These are phyloP conservation scores for Perccottus glenii DNA, from an alignment of 2,113 vertebrate genomes.

Conservation along the genomic window DNA sequence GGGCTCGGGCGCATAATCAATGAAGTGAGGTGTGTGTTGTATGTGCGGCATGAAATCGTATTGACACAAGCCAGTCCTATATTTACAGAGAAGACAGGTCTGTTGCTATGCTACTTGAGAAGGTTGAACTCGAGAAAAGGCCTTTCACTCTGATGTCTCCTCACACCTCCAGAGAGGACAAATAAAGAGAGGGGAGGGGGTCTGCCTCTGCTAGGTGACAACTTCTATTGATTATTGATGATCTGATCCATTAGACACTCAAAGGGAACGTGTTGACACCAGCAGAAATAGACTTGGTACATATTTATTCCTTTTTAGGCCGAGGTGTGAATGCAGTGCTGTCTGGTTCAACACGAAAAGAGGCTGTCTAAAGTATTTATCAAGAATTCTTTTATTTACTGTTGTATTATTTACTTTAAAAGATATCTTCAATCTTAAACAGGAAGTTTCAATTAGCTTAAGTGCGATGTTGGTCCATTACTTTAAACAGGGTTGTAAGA, in stretches of 20 bases:
- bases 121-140: constrained; percentile 57
- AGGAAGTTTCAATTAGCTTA: background rate
- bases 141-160: constrained; percentile 44
- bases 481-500: too few relatives aligned
- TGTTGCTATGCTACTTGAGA: constrained; percentile 82
- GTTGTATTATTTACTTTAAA: constrained; percentile 17
- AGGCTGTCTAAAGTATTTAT: constrained; percentile 49
- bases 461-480: too few relatives aligned
- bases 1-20: constrained; percentile 78
- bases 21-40: constrained; percentile 77
- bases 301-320: constrained; percentile 56
- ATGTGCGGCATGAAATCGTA: constrained; percentile 66
- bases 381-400: constrained; percentile 29
- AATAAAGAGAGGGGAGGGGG: constrained; percentile 28
- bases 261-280: constrained; percentile 67
- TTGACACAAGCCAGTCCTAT: constrained; percentile 79
- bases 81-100: constrained; percentile 79
- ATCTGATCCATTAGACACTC: constrained; percentile 69
- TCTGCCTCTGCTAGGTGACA: constrained; percentile 49
- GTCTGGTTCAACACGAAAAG: constrained; percentile 37
- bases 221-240: constrained; percentile 77
- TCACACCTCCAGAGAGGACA: constrained; percentile 70
- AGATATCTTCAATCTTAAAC: constrained; percentile 4
- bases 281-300: constrained; percentile 57
- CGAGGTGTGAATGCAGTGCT: constrained; percentile 64